phyloP scores from a whole-genome alignment of 2,113 vertebrate species.

The Zosterops lateralis region DNA sequence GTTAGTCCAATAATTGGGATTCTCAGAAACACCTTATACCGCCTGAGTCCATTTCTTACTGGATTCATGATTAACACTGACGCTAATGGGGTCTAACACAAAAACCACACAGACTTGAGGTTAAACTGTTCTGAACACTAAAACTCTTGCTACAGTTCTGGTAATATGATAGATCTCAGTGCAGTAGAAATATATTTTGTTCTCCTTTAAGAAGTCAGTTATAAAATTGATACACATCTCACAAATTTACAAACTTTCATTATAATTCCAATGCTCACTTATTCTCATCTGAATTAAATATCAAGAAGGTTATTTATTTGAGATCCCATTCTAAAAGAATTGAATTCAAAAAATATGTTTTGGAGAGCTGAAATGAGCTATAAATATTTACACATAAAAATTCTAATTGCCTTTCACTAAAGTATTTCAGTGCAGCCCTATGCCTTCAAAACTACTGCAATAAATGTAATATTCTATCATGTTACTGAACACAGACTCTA shows the following conservation, averaged over 20 bases:
- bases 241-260: slow-evolving; percentile 10
- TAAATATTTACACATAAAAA: background rate
- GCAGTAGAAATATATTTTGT: background rate
- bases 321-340: background rate
- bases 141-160: background rate
- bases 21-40: background rate
- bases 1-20: background rate
- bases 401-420: background rate
- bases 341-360: background rate
- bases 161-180: background rate
- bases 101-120: background rate
- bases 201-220: background rate
- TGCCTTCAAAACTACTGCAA: background rate
- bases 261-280: background rate
- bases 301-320: background rate
- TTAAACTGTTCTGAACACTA: background rate
- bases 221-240: background rate
- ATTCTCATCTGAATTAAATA: slow-evolving; percentile 27
- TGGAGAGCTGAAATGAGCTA: background rate
- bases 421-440: background rate
- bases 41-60: background rate
- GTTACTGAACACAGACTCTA: background rate
- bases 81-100: background rate
- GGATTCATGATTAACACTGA: background rate
- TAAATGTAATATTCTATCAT: background rate